Evolutionary conservation across 2,888 invertebrate genomes (phyloP).

Genomic region (Agrochola lychnidis): DNA sequence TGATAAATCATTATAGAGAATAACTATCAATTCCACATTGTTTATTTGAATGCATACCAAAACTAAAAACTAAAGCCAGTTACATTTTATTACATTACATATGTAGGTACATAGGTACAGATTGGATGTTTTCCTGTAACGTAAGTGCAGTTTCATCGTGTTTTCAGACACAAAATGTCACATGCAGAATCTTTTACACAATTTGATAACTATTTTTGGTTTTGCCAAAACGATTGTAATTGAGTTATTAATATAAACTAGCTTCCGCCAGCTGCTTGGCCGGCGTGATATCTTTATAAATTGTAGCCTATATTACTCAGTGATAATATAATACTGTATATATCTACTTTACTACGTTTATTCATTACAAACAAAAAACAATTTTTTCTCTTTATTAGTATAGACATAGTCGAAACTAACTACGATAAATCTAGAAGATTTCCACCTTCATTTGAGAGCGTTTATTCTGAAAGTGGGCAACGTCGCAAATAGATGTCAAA

Average conservation of each 20-base stretch:
- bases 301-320: too few species aligned
- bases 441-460: too few species aligned
- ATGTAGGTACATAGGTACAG: neutral
- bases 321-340: too few species aligned
- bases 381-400: too few species aligned
- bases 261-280: too few species aligned
- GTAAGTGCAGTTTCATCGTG: neutral
- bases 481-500: too few species aligned
- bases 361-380: too few species aligned
- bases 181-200: neutral
- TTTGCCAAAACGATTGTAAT: neutral
- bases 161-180: slow-evolving; percentile 3
- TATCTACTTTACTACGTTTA: too few species aligned
- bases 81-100: neutral
- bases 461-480: too few species aligned
- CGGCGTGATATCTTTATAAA: too few species aligned
- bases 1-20: neutral
- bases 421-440: neutral
- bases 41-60: neutral
- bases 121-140: neutral
- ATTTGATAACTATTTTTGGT: neutral
- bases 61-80: neutral
- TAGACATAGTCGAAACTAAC: neutral
- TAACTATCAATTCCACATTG: neutral
- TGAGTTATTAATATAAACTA: too few species aligned